A percentile compares a stretch with the other conserved stretches of the same genome.
Conservation (phyloP, 2,113 vertebrate species). For the Hyaena hyaena region DNA sequence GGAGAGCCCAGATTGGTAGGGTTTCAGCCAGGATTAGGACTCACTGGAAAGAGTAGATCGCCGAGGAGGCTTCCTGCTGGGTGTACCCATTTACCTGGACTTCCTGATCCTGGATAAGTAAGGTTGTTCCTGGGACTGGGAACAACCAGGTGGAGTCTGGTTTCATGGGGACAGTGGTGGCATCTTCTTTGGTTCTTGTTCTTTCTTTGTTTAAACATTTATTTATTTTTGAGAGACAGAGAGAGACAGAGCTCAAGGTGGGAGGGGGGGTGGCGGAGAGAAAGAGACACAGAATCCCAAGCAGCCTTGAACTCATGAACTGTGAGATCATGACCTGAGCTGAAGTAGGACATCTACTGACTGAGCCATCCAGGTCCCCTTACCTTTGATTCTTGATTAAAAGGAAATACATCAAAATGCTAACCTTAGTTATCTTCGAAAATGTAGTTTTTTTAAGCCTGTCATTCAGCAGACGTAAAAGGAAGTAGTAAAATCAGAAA, state of each 20-base stretch:
- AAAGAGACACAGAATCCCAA: no score
- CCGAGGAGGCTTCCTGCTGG: rapidly evolving
- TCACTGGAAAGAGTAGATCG: background rate
- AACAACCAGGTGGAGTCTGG: no score
- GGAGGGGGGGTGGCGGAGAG: no score
- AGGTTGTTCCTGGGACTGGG: background rate
- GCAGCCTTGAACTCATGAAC: no score
- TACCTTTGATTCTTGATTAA: background rate
- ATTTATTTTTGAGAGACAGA: no score
- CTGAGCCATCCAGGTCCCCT: no score
- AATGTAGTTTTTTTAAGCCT: background rate
- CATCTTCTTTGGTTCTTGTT: background rate
- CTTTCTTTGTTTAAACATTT: no score
- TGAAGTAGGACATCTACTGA: no score
- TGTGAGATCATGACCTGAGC: no score
- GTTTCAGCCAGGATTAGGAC: no score
- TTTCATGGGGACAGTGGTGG: background rate
- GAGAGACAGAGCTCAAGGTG: no score
- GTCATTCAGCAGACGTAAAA: background rate
- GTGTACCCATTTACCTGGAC: rapidly evolving
- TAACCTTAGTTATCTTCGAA: background rate
- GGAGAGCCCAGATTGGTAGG: rapidly evolving
- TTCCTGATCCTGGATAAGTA: background rate
- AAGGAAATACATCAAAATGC: background rate
- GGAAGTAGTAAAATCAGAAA: background rate